These are phyloP conservation scores for Atopsyche davidsoni DNA, from an alignment of 1,140 invertebrate genomes.

Conservation along the genomic window DNA sequence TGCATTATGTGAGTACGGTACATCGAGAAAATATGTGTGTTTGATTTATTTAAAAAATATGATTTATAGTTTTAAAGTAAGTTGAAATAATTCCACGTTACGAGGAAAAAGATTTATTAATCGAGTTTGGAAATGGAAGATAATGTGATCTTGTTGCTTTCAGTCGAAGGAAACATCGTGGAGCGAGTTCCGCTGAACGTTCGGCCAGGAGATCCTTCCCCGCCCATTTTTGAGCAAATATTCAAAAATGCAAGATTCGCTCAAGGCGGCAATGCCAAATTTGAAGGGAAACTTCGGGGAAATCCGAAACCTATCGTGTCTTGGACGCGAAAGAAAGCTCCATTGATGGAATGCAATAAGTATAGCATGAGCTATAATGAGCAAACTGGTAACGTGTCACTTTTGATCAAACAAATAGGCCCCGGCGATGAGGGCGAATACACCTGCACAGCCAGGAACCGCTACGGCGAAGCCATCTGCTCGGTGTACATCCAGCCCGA, in stretches of 20 bases:
- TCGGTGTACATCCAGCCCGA: slow-evolving; percentile 94
- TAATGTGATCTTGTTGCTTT: slow-evolving; percentile 4
- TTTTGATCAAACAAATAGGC: slow-evolving; percentile 85
- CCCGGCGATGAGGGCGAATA: slow-evolving; percentile 95
- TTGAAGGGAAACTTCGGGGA: slow-evolving; percentile 85
- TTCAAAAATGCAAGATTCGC: slow-evolving; percentile 90
- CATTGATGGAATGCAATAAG: slow-evolving; percentile 73
- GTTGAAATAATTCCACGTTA: neutral
- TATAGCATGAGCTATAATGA: slow-evolving; percentile 84
- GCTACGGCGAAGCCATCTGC: slow-evolving; percentile 89
- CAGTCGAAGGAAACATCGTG: slow-evolving; percentile 32
- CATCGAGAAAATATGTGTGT: too few species aligned
- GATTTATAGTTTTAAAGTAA: too few species aligned
- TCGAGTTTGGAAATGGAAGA: neutral
- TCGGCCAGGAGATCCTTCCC: slow-evolving; percentile 64
- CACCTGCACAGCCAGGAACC: slow-evolving; percentile 87
- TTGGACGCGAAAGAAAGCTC: slow-evolving; percentile 87
- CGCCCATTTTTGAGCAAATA: slow-evolving; percentile 88
- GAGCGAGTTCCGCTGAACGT: slow-evolving; percentile 43
- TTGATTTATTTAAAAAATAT: too few species aligned
- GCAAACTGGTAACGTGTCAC: slow-evolving; percentile 74
- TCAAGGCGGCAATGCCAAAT: slow-evolving; percentile 85
- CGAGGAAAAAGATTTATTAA: neutral
- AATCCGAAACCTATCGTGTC: slow-evolving; percentile 89
- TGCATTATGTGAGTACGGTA: too few species aligned